Evolutionary conservation across 2,888 invertebrate genomes (phyloP).

Genomic region (Podabrus alpinus): DNA sequence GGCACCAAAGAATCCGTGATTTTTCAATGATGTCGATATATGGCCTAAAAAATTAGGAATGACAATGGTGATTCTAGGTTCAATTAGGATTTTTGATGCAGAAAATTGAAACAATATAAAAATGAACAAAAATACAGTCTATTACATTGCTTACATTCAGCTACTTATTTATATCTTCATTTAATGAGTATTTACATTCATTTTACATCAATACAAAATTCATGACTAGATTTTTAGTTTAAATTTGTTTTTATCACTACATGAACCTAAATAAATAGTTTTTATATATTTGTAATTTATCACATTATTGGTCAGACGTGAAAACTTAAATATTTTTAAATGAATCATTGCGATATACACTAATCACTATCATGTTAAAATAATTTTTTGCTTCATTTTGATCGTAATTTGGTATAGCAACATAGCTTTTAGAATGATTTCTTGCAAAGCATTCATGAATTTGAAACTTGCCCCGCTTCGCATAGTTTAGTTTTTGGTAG

Average conservation of each 20-base stretch:
- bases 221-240: not conserved
- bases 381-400: not conserved
- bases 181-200: conserved; percentile 1
- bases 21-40: too few relatives aligned
- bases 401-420: not conserved
- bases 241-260: not conserved
- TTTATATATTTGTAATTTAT: conserved; percentile 9
- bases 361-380: not conserved
- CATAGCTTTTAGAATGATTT: not conserved
- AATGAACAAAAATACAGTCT: not conserved
- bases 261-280: not conserved
- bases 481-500: not conserved
- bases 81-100: not conserved
- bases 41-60: too few relatives aligned
- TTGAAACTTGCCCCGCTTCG: not conserved
- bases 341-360: not conserved
- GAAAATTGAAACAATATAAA: not conserved
- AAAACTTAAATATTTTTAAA: not conserved
- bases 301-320: conserved; percentile 29
- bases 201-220: conserved; percentile 1
- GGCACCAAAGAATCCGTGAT: too few relatives aligned
- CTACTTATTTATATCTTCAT: not conserved
- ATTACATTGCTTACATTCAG: not conserved
- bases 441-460: not conserved
- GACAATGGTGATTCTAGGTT: too few relatives aligned